Evolutionary conservation across 2,797 vertebrate species (phyloP).

Genomic region (Pampus argenteus): DNA sequence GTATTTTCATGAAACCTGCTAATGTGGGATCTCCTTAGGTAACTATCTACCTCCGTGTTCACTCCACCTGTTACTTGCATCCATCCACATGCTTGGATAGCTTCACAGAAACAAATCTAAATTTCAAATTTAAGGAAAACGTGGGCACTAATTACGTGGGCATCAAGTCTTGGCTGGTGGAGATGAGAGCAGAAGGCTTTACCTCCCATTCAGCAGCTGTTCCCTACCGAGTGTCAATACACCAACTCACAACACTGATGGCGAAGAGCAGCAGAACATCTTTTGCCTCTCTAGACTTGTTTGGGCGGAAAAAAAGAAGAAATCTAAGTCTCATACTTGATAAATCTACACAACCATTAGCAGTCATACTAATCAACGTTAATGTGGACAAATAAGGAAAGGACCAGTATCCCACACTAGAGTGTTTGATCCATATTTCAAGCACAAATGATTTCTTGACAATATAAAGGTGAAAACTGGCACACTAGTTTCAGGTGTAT

Average conservation of each 20-base stretch:
- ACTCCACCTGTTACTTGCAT: neutral
- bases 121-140: conserved; percentile 38
- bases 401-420: neutral
- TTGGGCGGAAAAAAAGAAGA: too few relatives aligned
- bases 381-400: too few relatives aligned
- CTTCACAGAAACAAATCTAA: conserved; percentile 17
- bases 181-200: conserved; percentile 24
- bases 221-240: conserved; percentile 31
- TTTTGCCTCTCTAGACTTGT: conserved; percentile 8
- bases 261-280: conserved; percentile 8
- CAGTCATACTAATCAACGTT: too few relatives aligned
- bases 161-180: neutral
- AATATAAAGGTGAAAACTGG: conserved; percentile 1
- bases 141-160: conserved; percentile 30
- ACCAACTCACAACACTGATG: conserved; percentile 22
- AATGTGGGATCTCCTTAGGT: conserved; percentile 10
- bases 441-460: conserved; percentile 2
- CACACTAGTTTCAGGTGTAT: neutral
- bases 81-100: neutral
- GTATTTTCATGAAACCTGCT: conserved; percentile 9
- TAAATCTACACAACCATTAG: conserved; percentile 26
- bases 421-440: conserved; percentile 12
- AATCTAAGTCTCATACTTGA: neutral
- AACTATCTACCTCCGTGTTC: conserved; percentile 1
- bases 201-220: conserved; percentile 12